phyloP scores from a whole-genome alignment of 1,140 invertebrate genomes.

The Cryptotermes secundus region DNA sequence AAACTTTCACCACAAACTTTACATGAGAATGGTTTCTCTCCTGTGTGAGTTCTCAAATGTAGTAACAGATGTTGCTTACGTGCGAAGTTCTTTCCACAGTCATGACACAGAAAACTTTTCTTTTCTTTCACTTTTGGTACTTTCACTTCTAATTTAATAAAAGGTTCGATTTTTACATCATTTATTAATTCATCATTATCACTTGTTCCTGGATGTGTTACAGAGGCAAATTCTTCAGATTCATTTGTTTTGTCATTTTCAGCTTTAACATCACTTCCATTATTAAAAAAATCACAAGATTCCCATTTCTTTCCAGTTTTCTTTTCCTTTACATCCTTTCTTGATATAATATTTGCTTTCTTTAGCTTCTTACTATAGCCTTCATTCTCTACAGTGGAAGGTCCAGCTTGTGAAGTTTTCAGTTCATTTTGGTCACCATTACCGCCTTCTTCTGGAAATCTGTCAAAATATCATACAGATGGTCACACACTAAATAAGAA shows the following conservation, averaged over 20 bases:
- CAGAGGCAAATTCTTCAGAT: not conserved
- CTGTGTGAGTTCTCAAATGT: not conserved
- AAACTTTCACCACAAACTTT: constrained; percentile 9
- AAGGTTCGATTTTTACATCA: constrained; percentile 3
- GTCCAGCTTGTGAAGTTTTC: not conserved
- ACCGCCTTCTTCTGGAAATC: not conserved
- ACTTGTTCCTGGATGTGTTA: not conserved
- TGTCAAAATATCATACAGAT: not conserved
- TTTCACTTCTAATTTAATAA: constrained; percentile 11
- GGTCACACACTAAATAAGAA: not conserved
- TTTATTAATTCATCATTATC: not conserved
- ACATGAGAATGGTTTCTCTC: not conserved
- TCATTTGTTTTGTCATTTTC: not conserved
- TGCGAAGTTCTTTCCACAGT: constrained; percentile 3
- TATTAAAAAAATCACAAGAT: not conserved
- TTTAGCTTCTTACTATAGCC: not conserved
- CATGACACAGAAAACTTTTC: not conserved
- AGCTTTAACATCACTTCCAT: not conserved
- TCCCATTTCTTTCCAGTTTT: not conserved
- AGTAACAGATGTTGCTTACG: not conserved
- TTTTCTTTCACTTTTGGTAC: not conserved
- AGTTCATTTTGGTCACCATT: not conserved
- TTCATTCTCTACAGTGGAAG: not conserved
- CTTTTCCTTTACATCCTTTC: not conserved
- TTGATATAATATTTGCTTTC: not conserved